These are phyloP conservation scores for Crypturellus tataupa DNA, from an alignment of 2,797 vertebrate species.

Conservation along the genomic window DNA sequence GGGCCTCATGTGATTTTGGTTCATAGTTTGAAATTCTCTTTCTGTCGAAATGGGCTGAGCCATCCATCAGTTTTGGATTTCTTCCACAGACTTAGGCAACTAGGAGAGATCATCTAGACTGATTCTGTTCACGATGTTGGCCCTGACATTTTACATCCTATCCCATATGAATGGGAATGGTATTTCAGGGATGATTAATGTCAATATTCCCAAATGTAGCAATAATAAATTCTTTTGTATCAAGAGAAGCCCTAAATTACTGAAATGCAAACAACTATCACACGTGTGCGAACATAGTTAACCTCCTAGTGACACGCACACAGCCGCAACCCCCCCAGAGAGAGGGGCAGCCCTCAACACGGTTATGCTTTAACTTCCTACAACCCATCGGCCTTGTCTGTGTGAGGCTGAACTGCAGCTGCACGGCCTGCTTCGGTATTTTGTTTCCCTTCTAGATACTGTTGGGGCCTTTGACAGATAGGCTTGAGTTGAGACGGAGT, in stretches of 20 bases:
- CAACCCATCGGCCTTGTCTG: neutral
- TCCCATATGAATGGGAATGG: neutral
- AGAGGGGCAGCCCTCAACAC: too few relatives aligned
- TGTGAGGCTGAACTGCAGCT: neutral
- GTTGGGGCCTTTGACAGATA: neutral
- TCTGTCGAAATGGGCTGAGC: slow-evolving; percentile 43
- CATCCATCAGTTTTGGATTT: slow-evolving; percentile 46
- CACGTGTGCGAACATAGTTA: neutral
- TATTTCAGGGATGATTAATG: neutral
- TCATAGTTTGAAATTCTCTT: slow-evolving; percentile 41
- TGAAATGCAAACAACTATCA: neutral
- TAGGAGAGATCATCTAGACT: neutral
- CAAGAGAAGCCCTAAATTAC: neutral
- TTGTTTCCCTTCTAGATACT: neutral
- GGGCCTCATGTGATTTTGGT: neutral
- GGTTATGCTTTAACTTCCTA: neutral
- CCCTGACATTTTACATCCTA: neutral
- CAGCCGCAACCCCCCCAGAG: rapidly evolving
- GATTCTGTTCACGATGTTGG: neutral
- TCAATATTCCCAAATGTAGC: neutral
- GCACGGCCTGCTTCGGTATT: neutral
- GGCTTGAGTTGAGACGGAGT: neutral
- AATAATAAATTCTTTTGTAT: neutral
- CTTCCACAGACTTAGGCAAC: neutral
- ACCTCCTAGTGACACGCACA: neutral